Evolutionary conservation across 1,140 invertebrate genomes (phyloP), one percentile per base, ranked within the genome.

Genomic region (Gryon sp.): DNA sequence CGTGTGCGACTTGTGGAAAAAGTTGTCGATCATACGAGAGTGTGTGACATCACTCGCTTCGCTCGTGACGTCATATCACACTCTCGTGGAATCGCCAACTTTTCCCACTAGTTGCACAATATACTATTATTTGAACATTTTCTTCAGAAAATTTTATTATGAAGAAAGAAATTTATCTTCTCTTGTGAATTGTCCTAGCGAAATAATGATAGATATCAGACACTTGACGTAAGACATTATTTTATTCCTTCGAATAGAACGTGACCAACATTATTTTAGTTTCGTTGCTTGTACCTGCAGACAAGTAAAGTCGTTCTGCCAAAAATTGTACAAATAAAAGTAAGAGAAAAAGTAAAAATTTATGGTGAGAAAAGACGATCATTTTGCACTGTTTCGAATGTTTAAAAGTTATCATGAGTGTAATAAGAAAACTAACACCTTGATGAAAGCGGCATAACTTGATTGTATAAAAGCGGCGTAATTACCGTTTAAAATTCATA

Each of bases 391-490:
- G n/a, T 5, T 38, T 4, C 22, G 12, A n/a, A 8, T 11, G 12
- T n/a, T 16, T 34, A 28, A 40, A 45, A 43, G 43, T 52, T 24
- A 40, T 60, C 16, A 12, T 19, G 14, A 22, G 8, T n/a, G 5
- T 1, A 32, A 48, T 15, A 32, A 65, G 48, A 57, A 48, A 22
- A 52, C 18, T 55, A 14, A 11, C 22, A 62, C 53, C 60, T 69
- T 62, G 50, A 62, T 36, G 36, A 45, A 36, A 43, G 38, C 41
- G 12, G 24, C 40, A 16, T 75, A 57, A 69, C 46, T 11, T 59
- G 52, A 72, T 79, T 77, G 50, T 72, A 75, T 77, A 48, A 75
- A 78, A 72, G 41, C 65, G 34, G 16, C 15, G 45, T 53, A 79
- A 79, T 79, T 78, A 72, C 34, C 22, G 22, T 48, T 70, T 14